Evolutionary conservation across 2,888 invertebrate species (phyloP).

Genomic region (Osedax frankpressi): DNA sequence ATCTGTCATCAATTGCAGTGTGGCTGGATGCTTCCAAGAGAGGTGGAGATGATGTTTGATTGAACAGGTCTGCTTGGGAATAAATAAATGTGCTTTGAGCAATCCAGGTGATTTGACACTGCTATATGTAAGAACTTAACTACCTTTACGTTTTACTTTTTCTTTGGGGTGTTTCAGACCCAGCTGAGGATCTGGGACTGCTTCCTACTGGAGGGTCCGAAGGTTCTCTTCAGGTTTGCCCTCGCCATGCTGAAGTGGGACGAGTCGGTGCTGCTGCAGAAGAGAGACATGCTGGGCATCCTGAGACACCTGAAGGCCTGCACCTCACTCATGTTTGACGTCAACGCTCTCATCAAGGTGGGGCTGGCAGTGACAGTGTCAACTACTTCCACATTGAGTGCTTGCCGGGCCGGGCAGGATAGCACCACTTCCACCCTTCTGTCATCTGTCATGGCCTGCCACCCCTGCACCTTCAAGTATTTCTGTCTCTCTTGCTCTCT

Average conservation of each 20-base stretch:
- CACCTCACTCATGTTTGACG: slow-evolving; percentile 48
- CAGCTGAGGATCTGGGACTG: slow-evolving; percentile 51
- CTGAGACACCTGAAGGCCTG: slow-evolving; percentile 49
- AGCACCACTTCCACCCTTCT: too few species aligned
- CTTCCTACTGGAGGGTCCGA: slow-evolving; percentile 51
- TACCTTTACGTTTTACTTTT: neutral
- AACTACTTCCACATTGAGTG: too few species aligned
- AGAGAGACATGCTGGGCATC: slow-evolving; percentile 49
- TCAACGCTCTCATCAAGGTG: slow-evolving; percentile 48
- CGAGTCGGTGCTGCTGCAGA: slow-evolving; percentile 47
- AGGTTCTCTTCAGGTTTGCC: slow-evolving; percentile 51
- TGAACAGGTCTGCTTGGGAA: neutral
- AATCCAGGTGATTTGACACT: neutral
- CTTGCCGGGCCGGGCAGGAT: too few species aligned
- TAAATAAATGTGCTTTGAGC: slow-evolving; percentile 1
- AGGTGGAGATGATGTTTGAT: neutral
- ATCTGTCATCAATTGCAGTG: neutral
- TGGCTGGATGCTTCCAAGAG: neutral
- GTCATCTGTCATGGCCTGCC: too few species aligned
- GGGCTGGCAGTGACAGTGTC: too few species aligned
- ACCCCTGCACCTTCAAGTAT: too few species aligned
- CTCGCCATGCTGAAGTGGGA: slow-evolving; percentile 50
- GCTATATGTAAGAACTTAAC: neutral
- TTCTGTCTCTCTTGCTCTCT: too few species aligned
- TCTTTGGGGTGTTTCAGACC: slow-evolving; percentile 40